phyloP scores from a whole-genome alignment of 53 echinoderm and acorn worm genomes.

The Luidia sarsii region DNA sequence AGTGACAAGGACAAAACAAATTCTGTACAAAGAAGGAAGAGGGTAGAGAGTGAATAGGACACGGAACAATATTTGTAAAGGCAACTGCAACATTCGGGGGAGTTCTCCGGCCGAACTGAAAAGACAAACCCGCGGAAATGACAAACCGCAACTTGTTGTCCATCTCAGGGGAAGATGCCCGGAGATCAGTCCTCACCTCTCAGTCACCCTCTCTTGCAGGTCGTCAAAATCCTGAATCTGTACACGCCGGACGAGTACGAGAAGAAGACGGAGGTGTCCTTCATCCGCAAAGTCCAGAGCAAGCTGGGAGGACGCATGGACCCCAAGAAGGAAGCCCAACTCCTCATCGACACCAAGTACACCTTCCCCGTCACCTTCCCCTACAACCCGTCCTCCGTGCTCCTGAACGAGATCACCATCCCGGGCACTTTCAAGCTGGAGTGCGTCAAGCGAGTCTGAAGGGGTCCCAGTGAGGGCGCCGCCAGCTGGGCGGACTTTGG shows the following conservation, averaged over 20 bases:
- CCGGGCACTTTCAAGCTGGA: slow-evolving; percentile 75
- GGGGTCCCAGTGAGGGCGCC: background rate
- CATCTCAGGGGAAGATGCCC: no score
- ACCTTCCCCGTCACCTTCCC: slow-evolving; percentile 96
- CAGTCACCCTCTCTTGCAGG: slow-evolving; percentile 46
- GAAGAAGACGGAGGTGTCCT: slow-evolving; percentile 86
- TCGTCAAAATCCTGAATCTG: slow-evolving; percentile 94
- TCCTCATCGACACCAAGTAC: slow-evolving; percentile 93
- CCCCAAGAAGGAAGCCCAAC: slow-evolving; percentile 87
- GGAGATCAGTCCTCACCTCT: background rate
- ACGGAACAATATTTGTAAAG: no score
- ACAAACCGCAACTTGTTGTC: background rate
- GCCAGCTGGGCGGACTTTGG: background rate
- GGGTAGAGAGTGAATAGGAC: no score
- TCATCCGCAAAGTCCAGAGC: slow-evolving; percentile 91
- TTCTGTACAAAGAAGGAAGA: no score
- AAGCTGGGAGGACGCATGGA: slow-evolving; percentile 70
- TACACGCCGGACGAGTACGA: slow-evolving; percentile 99
- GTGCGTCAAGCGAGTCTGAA: slow-evolving; percentile 80
- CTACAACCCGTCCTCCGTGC: slow-evolving; percentile 93
- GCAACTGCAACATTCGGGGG: no score
- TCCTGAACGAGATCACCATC: slow-evolving; percentile 81
- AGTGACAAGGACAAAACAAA: no score
- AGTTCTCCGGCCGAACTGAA: no score
- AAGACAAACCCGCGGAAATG: no score